Percentiles rank a stretch among this genome's conserved stretches.
These are phyloP conservation scores for Gambusia affinis DNA, from an alignment of 2,113 vertebrate species.

Conservation along the genomic window DNA sequence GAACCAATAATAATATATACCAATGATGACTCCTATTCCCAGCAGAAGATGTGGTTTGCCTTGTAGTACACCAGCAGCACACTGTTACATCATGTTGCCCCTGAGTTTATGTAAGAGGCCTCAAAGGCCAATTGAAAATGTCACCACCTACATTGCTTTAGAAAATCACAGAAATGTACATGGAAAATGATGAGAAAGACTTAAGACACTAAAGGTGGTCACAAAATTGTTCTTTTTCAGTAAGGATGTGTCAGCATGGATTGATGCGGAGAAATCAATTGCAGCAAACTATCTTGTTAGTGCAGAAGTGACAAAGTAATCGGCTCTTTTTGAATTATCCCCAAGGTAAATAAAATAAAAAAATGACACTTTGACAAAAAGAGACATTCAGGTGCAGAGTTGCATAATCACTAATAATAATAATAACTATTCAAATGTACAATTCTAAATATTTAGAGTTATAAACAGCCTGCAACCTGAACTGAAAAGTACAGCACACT, in stretches of 20 bases:
- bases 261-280: neutral
- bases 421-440: no score
- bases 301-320: neutral
- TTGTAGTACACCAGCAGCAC: neutral
- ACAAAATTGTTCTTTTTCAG: neutral
- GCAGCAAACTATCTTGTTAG: no score
- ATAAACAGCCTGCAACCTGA: no score
- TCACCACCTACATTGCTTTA: no score
- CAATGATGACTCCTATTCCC: neutral
- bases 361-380: neutral
- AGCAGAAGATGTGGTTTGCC: neutral
- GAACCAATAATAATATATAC: neutral
- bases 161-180: no score
- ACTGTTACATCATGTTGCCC: neutral
- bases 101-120: neutral
- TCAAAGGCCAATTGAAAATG: neutral
- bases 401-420: no score
- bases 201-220: neutral
- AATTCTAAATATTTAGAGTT: no score
- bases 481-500: no score
- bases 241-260: neutral
- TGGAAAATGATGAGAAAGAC: neutral
- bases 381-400: no score
- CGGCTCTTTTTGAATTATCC: neutral
- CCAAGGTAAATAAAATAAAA: neutral